Evolutionary conservation across 2,888 invertebrate genomes (phyloP).

Genomic region (Lucinisca nassula): DNA sequence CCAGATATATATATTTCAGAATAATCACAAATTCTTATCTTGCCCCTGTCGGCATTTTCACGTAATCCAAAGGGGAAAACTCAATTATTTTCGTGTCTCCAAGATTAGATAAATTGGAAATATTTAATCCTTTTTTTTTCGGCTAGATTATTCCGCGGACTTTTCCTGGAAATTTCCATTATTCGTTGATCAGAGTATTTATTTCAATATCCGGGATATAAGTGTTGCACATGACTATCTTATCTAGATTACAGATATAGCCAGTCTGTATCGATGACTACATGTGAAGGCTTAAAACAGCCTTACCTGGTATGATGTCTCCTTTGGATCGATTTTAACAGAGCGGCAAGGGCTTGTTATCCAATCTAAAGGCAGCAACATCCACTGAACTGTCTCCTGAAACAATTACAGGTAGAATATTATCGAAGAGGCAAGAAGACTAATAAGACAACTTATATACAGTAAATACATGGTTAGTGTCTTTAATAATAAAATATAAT

Average conservation of each 20-base stretch:
- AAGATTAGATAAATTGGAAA: conserved; percentile 42
- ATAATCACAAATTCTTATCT: background rate
- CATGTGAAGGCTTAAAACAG: background rate
- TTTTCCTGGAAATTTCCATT: conserved; percentile 62
- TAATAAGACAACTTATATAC: too few relatives aligned
- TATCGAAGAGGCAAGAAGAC: too few relatives aligned
- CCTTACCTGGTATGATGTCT: background rate
- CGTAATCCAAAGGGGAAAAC: conserved; percentile 51
- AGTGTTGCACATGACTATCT: conserved; percentile 31
- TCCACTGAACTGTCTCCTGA: background rate
- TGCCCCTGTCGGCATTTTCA: conserved; percentile 4
- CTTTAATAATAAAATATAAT: too few relatives aligned
- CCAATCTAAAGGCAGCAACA: background rate
- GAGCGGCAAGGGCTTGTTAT: background rate
- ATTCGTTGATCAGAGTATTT: conserved; percentile 49
- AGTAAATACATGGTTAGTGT: too few relatives aligned
- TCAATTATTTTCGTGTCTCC: conserved; percentile 57
- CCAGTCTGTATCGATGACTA: background rate
- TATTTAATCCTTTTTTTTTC: conserved; percentile 47
- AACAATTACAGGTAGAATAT: background rate
- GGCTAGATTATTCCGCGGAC: conserved; percentile 55
- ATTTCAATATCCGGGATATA: conserved; percentile 61
- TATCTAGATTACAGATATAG: conserved; percentile 14
- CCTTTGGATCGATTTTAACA: background rate
- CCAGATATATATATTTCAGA: background rate